phyloP scores from a whole-genome alignment of 2,113 vertebrate species.

The Platysternon megacephalum region DNA sequence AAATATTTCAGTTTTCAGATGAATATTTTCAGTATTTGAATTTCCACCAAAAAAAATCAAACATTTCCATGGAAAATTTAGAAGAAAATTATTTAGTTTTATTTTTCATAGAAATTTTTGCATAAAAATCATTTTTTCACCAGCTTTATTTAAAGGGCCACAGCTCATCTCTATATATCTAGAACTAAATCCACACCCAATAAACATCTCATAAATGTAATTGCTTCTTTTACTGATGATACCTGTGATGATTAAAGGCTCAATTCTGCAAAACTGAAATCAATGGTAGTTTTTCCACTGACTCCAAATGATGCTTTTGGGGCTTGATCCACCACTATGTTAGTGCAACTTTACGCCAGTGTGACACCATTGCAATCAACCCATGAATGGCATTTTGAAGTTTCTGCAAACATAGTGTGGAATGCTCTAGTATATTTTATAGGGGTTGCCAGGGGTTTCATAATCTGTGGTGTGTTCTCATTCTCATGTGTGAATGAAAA shows the following conservation, averaged over 20 bases:
- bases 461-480: rapidly evolving
- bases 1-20: neutral
- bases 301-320: neutral
- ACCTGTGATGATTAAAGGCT: neutral
- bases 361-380: rapidly evolving
- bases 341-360: neutral
- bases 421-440: neutral
- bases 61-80: neutral
- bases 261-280: neutral
- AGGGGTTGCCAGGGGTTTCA: neutral
- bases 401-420: neutral
- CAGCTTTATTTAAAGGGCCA: neutral
- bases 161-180: neutral
- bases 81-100: neutral
- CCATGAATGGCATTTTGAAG: neutral
- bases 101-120: neutral
- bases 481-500: rapidly evolving
- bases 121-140: neutral
- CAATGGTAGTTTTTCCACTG: neutral
- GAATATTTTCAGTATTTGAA: neutral
- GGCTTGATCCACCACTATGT: rapidly evolving
- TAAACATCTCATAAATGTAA: neutral
- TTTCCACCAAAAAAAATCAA: neutral
- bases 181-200: neutral
- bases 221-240: neutral